These are phyloP conservation scores for Zaprionus camerounensis DNA, from an alignment of 1,140 invertebrate species.

Conservation along the genomic window DNA sequence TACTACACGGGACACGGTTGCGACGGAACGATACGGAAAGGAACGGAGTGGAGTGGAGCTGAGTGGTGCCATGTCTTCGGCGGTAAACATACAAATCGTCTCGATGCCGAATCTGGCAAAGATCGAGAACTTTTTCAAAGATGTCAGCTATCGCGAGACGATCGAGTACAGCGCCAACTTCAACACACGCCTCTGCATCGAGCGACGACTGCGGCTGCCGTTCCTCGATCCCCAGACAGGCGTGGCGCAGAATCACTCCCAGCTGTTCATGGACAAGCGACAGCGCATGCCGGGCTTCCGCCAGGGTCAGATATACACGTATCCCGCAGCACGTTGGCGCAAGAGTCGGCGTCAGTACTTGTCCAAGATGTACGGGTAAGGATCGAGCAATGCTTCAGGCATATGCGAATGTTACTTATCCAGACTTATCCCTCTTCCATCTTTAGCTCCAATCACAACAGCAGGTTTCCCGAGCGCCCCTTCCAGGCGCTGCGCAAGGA, in stretches of 20 bases:
- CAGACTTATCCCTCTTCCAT: not conserved
- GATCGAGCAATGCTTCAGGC: not conserved
- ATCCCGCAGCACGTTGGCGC: constrained; percentile 87
- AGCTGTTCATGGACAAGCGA: constrained; percentile 93
- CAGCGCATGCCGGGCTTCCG: constrained; percentile 95
- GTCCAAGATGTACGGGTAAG: constrained; percentile 83
- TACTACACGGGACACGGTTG: constrained; percentile 25
- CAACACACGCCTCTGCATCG: constrained; percentile 95
- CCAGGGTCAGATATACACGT: constrained; percentile 97
- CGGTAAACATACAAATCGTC: constrained; percentile 88
- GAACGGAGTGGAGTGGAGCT: constrained; percentile 3
- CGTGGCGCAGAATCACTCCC: constrained; percentile 97
- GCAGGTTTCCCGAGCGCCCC: constrained; percentile 79
- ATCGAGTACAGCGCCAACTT: constrained; percentile 97
- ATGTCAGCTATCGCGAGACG: constrained; percentile 95
- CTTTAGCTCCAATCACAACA: constrained; percentile 24
- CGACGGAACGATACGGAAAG: constrained; percentile 9
- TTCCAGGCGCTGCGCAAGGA: constrained; percentile 82
- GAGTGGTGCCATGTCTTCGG: constrained; percentile 62
- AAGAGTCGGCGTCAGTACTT: constrained; percentile 83
- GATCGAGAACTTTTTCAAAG: constrained; percentile 94
- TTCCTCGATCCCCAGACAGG: constrained; percentile 98
- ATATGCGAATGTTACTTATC: not conserved
- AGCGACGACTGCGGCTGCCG: constrained; percentile 95
- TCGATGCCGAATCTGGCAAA: constrained; percentile 90